Conservation (phyloP, 2,888 invertebrate genomes). For the Drosophila borborema region DNA sequence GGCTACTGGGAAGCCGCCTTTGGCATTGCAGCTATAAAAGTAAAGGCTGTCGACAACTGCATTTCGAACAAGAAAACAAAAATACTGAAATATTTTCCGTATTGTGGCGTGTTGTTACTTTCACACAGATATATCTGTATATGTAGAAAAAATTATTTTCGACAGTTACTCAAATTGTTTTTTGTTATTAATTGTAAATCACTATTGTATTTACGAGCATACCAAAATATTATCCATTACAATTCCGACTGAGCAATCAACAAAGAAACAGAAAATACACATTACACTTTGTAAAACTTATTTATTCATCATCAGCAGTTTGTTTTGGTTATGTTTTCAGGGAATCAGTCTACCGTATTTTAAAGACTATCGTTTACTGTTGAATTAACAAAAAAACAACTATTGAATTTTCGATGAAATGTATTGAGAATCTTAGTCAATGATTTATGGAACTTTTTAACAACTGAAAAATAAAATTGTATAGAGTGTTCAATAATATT, state of each 20-base stretch:
- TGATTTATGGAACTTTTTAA: too few species aligned
- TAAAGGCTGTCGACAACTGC: conserved; percentile 68
- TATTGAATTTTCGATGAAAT: background rate
- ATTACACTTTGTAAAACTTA: background rate
- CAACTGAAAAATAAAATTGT: too few species aligned
- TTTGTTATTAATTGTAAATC: background rate
- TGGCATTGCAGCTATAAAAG: conserved; percentile 73
- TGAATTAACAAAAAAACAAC: background rate
- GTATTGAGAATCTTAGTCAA: background rate
- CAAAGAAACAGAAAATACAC: background rate
- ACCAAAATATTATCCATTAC: background rate
- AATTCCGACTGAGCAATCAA: background rate
- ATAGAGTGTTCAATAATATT: too few species aligned
- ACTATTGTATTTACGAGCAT: background rate
- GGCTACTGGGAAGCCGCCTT: conserved; percentile 20
- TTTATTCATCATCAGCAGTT: background rate
- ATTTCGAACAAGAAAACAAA: conserved; percentile 54
- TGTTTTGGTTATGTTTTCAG: background rate
- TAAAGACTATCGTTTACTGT: background rate
- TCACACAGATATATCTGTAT: background rate
- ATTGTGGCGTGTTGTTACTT: conserved; percentile 29
- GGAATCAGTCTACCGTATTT: background rate
- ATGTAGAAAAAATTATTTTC: background rate
- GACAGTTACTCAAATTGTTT: background rate
- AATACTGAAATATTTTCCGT: conserved; percentile 54